phyloP scores from a whole-genome alignment of 2,113 vertebrate genomes.

The Grammomys dolichurus region DNA sequence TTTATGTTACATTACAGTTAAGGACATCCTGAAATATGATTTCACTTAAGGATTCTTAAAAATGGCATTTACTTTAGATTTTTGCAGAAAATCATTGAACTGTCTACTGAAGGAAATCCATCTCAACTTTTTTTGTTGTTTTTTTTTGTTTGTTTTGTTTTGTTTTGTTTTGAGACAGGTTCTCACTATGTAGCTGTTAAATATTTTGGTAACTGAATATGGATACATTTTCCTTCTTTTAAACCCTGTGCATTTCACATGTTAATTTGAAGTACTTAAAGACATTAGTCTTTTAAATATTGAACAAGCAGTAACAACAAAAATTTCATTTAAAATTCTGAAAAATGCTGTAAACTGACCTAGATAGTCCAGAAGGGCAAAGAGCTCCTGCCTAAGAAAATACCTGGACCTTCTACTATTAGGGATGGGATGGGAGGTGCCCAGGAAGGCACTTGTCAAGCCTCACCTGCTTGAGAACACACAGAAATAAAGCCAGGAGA shows the following conservation, averaged over 20 bases:
- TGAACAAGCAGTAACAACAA: background rate
- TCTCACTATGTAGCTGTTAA: background rate
- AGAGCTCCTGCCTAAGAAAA: no score
- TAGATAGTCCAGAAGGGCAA: background rate
- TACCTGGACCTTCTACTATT: background rate
- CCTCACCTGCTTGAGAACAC: background rate
- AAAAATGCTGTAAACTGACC: background rate
- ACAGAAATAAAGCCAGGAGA: background rate
- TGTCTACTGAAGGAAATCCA: background rate
- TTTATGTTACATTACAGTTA: constrained; percentile 23
- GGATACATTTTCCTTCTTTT: constrained; percentile 1
- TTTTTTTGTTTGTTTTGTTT: no score
- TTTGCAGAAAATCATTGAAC: background rate
- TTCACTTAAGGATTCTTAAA: background rate
- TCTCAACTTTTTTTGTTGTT: background rate
- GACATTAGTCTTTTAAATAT: constrained; percentile 13
- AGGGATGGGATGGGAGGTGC: background rate
- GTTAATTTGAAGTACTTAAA: constrained; percentile 34
- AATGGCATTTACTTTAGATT: constrained; percentile 28
- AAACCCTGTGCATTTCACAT: background rate
- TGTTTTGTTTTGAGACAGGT: background rate
- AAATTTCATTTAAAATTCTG: background rate
- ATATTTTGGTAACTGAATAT: constrained; percentile 8
- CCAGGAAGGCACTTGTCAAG: background rate
- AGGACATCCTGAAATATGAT: background rate